Evolutionary conservation across 2,888 invertebrate species (phyloP), one percentile per base, ranked within the genome.

Genomic region (Campoletis raptor): DNA sequence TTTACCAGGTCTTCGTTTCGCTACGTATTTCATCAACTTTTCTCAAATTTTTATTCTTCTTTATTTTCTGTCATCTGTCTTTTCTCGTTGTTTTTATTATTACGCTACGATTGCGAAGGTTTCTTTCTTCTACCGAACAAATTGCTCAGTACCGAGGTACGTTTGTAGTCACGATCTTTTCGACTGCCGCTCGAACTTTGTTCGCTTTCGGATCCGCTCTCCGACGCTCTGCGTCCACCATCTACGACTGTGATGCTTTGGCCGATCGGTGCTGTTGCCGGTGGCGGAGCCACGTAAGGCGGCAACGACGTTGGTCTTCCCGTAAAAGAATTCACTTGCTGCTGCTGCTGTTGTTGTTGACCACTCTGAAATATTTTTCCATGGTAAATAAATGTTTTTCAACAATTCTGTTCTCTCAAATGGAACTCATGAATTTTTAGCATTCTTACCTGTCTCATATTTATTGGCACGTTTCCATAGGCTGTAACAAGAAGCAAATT

Each of bases 201-300:
- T 83, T 94, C 94, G 85, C 94, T 94, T 86, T 94, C 94, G 9
- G 94, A 94, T 30, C 94, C 94, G 87, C 94, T 94, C 83, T 94
- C 94, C 5, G 94, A 94, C n/a, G 93, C 90, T 88, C 94, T 90
- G 88, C 94, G 91, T 9, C 89, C 87, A 30, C 92, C 91, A 52
- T 94, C 94, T 5, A 93, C 91, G 1, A 93, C 92, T 0, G 92
- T 89, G 6, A 92, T 89, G 73, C 89, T 92, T 61, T 61, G 61
- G 6, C 24, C 61, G 61, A 90, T 91, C 76, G 92, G 93, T 6
- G 92, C 89, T 3, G 92, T 91, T 30, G 94, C 93, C n/a, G 94
- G 92, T 8, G 95, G 93, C 52, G 94, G 94, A 73, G 94, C 92
- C n/a, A 94, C 94, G 81, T 95, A 94, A n/a, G 95, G 94, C 36